Conservation (phyloP, 2,888 invertebrate species). For the Orchesella flavescens region DNA sequence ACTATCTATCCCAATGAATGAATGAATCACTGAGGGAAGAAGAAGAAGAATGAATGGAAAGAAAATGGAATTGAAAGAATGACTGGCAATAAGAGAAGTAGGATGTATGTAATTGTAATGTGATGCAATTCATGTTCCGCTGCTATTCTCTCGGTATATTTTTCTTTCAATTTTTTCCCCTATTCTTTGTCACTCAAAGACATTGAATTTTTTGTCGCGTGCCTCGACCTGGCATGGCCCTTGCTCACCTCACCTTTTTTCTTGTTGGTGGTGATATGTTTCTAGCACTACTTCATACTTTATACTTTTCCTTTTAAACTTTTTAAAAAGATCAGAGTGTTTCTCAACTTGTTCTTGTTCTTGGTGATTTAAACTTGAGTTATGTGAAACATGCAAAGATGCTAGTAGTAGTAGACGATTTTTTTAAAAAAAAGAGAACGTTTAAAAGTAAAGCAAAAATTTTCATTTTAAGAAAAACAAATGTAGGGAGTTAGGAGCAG, state of each 20-base stretch:
- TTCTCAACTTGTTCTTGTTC: background rate
- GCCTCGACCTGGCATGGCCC: slow-evolving; percentile 7
- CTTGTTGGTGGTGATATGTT: background rate
- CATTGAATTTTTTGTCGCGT: slow-evolving; percentile 40
- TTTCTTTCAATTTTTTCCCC: background rate
- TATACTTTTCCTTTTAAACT: background rate
- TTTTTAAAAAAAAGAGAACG: background rate
- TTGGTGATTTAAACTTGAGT: background rate
- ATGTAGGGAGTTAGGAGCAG: background rate
- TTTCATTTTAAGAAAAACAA: slow-evolving; percentile 9
- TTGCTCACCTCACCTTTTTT: slow-evolving; percentile 2
- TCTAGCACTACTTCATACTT: too few species aligned
- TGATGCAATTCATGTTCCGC: slow-evolving; percentile 40
- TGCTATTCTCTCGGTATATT: background rate
- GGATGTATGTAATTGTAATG: slow-evolving; percentile 45
- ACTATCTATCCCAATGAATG: background rate
- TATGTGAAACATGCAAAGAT: background rate
- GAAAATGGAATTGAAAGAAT: slow-evolving; percentile 23
- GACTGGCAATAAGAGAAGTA: slow-evolving; percentile 21
- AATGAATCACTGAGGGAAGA: slow-evolving; percentile 24
- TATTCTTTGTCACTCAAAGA: background rate
- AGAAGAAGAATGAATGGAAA: slow-evolving; percentile 43
- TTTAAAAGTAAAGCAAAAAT: background rate
- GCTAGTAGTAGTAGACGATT: background rate
- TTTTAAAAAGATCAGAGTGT: background rate